phyloP scores from a whole-genome alignment of 2,888 invertebrate genomes.

The Mesorhabditis sp. region DNA sequence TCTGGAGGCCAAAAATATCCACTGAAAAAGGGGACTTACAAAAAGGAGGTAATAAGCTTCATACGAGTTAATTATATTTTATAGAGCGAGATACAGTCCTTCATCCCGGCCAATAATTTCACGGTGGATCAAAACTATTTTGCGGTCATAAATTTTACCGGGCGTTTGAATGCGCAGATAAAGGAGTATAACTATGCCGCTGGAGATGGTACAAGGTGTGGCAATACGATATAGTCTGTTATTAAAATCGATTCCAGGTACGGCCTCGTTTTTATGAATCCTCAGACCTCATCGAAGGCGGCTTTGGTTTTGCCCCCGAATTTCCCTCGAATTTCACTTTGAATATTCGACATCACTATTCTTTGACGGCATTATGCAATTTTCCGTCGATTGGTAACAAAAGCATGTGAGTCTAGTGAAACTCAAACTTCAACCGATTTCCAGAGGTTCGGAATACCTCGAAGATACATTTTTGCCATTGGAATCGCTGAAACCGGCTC shows the following conservation, averaged over 20 bases:
- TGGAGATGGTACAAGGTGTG: too few relatives aligned
- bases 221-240: too few relatives aligned
- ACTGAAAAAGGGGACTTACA: not conserved
- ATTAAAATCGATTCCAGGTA: not conserved
- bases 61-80: not conserved
- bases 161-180: not conserved
- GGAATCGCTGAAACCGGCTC: not conserved
- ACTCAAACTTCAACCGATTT: not conserved
- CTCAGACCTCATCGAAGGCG: not conserved
- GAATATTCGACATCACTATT: constrained; percentile 4
- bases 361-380: not conserved
- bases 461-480: not conserved
- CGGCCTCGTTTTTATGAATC: not conserved
- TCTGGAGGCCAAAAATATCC: not conserved
- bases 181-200: not conserved
- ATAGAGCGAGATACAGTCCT: constrained; percentile 3
- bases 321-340: constrained; percentile 13
- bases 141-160: not conserved
- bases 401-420: not conserved
- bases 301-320: too few relatives aligned
- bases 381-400: not conserved
- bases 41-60: not conserved
- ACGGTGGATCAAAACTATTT: not conserved
- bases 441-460: not conserved
- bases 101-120: not conserved